Percentiles rank a stretch among this genome's conserved stretches.
Evolutionary conservation across 1,140 invertebrate genomes (phyloP).

Genomic region (Bemisia tabaci): DNA sequence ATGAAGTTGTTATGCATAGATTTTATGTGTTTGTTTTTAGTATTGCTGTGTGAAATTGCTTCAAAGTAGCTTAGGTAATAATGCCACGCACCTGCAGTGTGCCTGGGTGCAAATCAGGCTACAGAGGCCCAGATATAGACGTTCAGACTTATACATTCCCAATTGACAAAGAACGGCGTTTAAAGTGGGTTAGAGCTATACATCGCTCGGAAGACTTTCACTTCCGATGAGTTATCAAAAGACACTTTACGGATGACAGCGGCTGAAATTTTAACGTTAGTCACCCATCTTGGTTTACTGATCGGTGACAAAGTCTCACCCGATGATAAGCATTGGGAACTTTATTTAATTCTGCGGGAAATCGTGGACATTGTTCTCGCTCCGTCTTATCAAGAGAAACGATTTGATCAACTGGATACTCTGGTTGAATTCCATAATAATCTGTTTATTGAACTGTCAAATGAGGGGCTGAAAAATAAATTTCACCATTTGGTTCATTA

Average conservation of each 20-base stretch:
- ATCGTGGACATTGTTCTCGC: slow-evolving; percentile 15
- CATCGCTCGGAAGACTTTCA: too few species aligned
- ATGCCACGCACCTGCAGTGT: too few species aligned
- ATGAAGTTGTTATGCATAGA: too few species aligned
- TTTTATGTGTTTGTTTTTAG: too few species aligned
- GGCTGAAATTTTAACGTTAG: slow-evolving; percentile 17
- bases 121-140: too few species aligned
- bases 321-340: slow-evolving; percentile 13
- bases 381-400: not conserved
- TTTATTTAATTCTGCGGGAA: slow-evolving; percentile 14
- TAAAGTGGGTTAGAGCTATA: too few species aligned
- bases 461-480: not conserved
- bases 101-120: too few species aligned
- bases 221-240: not conserved
- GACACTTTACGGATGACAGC: slow-evolving; percentile 12
- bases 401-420: not conserved
- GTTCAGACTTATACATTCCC: too few species aligned
- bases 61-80: too few species aligned
- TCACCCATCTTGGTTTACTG: slow-evolving; percentile 17
- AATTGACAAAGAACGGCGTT: too few species aligned
- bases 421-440: not conserved
- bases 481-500: not conserved
- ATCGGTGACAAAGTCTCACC: slow-evolving; percentile 16
- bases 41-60: too few species aligned
- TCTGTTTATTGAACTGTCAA: not conserved